Evolutionary conservation across 2,888 invertebrate species (phyloP), one percentile per base, ranked within the genome.

Genomic region (Mesorhabditis spiculigera): DNA sequence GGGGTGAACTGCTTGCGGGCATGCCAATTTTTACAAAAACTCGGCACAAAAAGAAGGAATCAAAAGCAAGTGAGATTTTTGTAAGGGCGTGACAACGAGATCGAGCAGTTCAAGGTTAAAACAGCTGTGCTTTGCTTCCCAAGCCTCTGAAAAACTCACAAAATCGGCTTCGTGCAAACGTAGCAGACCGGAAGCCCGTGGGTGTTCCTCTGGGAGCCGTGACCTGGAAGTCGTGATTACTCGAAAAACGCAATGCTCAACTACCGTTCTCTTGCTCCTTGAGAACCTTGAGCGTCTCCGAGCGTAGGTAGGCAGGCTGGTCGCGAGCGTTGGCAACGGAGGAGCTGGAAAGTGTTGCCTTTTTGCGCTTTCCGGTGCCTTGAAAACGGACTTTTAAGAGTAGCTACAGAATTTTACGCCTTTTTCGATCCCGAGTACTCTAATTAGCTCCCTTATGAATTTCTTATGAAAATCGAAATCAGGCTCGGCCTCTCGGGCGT

Each of bases 121-220:
- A n/a, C n/a, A n/a, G n/a, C n/a, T n/a, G n/a, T n/a, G n/a, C n/a
- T n/a, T n/a, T n/a, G n/a, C n/a, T n/a, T n/a, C n/a, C n/a, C n/a
- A n/a, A n/a, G n/a, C n/a, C n/a, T n/a, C n/a, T n/a, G n/a, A 50
- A 28, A 89, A 10, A 78, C 94, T 93, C 92, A 96, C 95, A 94
- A 93, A 89, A 96, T 95, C 86, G 95, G 91, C 86, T 95, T 91
- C 88, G 95, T 95, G 90, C 97, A 97, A 87, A 94, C 94, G 82
- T 93, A 93, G 90, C 97, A 97, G 88, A 94, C 93, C 92, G 82
- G 93, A 91, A 93, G 90, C 86, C 91, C 92, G 65, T 90, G 91
- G 82, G 90, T 91, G 68, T 78, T 79, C 43, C 79, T 78, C 50
- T 77, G 80, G 64, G 71, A 70, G 87, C 86, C 90, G 89, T 89